These are phyloP conservation scores for Panagrolaimus sp. DNA, from an alignment of 1,140 invertebrate genomes.

Conservation along the genomic window DNA sequence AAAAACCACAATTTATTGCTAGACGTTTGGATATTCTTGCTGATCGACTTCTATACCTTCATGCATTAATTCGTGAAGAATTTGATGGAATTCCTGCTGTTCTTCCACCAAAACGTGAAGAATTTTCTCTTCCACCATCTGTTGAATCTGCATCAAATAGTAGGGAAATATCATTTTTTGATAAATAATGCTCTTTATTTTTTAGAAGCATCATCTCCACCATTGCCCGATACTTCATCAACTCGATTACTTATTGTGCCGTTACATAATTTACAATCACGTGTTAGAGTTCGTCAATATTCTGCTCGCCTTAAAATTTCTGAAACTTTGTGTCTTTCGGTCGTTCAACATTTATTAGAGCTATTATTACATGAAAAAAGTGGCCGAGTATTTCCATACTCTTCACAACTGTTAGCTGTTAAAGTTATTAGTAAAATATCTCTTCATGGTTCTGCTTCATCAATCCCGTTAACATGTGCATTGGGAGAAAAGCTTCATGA, in stretches of 20 bases:
- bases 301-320: neutral
- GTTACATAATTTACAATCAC: conserved; percentile 8
- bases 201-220: no score
- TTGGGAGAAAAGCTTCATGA: neutral
- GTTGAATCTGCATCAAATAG: neutral
- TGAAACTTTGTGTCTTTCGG: neutral
- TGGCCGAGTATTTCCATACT: neutral
- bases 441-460: neutral
- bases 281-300: neutral
- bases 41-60: neutral
- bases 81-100: neutral
- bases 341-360: neutral
- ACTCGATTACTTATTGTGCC: neutral
- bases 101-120: neutral
- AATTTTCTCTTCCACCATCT: neutral
- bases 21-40: neutral
- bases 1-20: neutral
- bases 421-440: conserved; percentile 1
- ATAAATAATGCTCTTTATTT: neutral
- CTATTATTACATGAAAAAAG: neutral
- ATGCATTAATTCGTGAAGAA: neutral
- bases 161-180: neutral
- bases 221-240: no score
- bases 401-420: neutral
- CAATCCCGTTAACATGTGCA: neutral